A percentile compares a stretch with the other conserved stretches of the same genome.
These are phyloP conservation scores for Spisula subtruncata DNA, from an alignment of 2,888 invertebrate genomes.

Conservation along the genomic window DNA sequence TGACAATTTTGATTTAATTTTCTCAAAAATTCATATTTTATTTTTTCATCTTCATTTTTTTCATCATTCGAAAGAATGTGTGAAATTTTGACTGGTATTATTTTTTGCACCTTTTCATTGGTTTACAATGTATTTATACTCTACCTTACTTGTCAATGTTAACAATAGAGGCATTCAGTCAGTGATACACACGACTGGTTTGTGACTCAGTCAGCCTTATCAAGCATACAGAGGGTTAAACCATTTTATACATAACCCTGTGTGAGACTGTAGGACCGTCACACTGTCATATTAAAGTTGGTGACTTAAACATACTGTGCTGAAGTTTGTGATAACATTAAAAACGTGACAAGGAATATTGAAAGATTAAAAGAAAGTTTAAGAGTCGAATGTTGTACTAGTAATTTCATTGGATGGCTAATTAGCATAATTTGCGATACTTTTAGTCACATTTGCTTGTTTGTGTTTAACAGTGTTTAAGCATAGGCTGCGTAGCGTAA, in stretches of 20 bases:
- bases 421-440: conserved; percentile 46
- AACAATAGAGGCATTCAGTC: conserved; percentile 60
- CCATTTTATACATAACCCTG: conserved; percentile 37
- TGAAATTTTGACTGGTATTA: conserved; percentile 33
- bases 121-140: conserved; percentile 38
- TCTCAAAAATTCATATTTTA: conserved; percentile 18
- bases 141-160: conserved; percentile 43
- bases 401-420: conserved; percentile 34
- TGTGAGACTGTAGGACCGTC: background rate
- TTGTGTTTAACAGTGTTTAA: conserved; percentile 38
- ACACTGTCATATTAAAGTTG: conserved; percentile 30
- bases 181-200: conserved; percentile 51
- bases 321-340: conserved; percentile 14
- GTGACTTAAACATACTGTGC: background rate
- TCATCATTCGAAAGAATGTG: conserved; percentile 16
- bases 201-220: conserved; percentile 44
- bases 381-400: background rate
- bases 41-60: background rate
- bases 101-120: conserved; percentile 37
- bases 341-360: conserved; percentile 4
- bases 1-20: background rate
- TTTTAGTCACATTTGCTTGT: conserved; percentile 29
- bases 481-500: background rate
- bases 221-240: conserved; percentile 1
- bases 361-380: conserved; percentile 18